Evolutionary conservation across 2,888 invertebrate species (phyloP), one percentile per base, ranked within the genome.

Genomic region (Eupithecia subumbrata): DNA sequence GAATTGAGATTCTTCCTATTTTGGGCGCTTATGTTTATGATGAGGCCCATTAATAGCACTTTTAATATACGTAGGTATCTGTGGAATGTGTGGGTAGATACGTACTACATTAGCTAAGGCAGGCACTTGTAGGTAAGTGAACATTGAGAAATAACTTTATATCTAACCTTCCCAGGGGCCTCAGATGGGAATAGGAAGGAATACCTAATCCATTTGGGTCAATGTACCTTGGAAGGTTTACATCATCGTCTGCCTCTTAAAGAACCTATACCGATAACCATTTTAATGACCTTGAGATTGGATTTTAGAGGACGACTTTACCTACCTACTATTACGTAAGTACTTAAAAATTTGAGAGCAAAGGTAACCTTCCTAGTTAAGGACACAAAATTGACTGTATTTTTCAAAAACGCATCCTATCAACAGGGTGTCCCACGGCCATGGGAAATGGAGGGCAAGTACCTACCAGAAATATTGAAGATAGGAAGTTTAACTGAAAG

Each of bases 1-100:
- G 82, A 82, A 84, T 83, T 84, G 79, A 82, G 80, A 77, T 80
- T 81, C 81, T 72, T 75, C 82, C 86, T 86, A 86, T 86, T 86
- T 87, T 84, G 63, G 78, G 77, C 83, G 82, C 81, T 84, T 84
- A 83, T 81, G 81, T 80, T 79, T 82, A 75, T 76, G 75, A 74
- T 78, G 75, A 80, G 72, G 78, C 77, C 77, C 79, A 83, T 72
- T 79, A 76, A 79, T 76, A 78, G 77, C 73, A 80, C 71, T 83
- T 77, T 67, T 71, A 72, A 60, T 40, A 25, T 72, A 43, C n/a
- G 43, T 68, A 68, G 40, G n/a, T 67, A 67, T 40, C 37, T 40
- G 5, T 67, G n/a, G 67, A 22, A 67, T 40, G 67, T 40, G n/a
- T 67, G 34, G 40, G n/a, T 40, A 40, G n/a, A 67, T 67, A 25